These are phyloP conservation scores for Zaprionus gabonicus DNA, from an alignment of 1,140 invertebrate genomes.

Conservation along the genomic window DNA sequence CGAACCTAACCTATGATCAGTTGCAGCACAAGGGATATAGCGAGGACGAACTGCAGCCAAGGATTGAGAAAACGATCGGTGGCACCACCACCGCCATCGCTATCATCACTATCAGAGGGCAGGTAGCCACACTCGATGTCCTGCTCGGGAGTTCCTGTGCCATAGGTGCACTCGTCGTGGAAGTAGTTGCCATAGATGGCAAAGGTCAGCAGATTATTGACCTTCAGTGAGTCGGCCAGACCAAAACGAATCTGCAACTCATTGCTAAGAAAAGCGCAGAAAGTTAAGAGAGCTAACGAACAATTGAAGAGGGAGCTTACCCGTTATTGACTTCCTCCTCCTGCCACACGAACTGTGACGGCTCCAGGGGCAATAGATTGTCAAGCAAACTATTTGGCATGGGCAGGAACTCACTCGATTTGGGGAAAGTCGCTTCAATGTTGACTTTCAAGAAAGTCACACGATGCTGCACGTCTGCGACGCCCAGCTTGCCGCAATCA, in stretches of 20 bases:
- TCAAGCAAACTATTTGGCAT: conserved; percentile 60
- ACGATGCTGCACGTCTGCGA: background rate
- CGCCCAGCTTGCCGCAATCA: conserved; percentile 57
- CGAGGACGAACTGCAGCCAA: conserved; percentile 11
- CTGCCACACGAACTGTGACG: conserved; percentile 56
- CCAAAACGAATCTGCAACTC: conserved; percentile 35
- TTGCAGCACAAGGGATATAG: background rate
- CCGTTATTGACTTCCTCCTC: conserved; percentile 16
- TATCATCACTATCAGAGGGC: background rate
- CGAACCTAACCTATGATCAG: background rate
- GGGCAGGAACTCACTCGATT: conserved; percentile 44
- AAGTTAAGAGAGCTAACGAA: background rate
- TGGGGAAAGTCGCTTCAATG: conserved; percentile 53
- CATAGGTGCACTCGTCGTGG: conserved; percentile 57
- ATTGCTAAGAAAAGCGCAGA: conserved; percentile 41
- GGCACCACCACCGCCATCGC: background rate
- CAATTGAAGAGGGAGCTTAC: conserved; percentile 17
- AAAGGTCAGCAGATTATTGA: conserved; percentile 65
- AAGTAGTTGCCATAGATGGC: conserved; percentile 77
- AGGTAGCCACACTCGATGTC: conserved; percentile 46
- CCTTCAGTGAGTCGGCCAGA: conserved; percentile 17
- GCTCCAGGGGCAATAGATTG: conserved; percentile 60
- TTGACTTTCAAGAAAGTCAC: conserved; percentile 45
- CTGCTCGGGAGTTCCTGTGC: conserved; percentile 22
- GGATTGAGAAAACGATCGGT: background rate